phyloP scores from a whole-genome alignment of 2,113 vertebrate species.

The Malurus cyaneus region DNA sequence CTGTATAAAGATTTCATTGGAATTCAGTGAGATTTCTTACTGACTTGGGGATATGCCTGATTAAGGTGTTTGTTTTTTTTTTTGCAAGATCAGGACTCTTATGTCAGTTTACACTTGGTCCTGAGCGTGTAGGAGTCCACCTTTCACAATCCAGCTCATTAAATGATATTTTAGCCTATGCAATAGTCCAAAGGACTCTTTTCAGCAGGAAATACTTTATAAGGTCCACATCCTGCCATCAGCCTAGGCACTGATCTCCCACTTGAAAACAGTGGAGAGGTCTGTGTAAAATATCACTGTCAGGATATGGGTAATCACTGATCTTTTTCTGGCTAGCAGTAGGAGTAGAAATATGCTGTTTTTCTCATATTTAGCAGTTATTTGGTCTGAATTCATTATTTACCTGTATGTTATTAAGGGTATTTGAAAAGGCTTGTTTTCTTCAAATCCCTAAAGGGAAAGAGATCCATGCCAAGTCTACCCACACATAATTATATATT shows the following conservation, averaged over 20 bases:
- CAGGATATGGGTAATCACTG: constrained; percentile 54
- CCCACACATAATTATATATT: constrained; percentile 58
- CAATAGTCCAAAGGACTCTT: neutral
- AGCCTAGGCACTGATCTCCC: constrained; percentile 18
- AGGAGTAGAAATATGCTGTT: constrained; percentile 47
- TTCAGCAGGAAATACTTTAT: constrained; percentile 52
- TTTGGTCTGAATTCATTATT: constrained; percentile 53
- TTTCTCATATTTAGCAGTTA: constrained; percentile 64
- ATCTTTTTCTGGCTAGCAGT: constrained; percentile 29
- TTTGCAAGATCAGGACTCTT: neutral
- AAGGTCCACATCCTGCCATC: constrained; percentile 48
- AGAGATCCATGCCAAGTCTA: constrained; percentile 31
- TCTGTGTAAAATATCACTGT: constrained; percentile 54
- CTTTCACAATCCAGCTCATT: neutral
- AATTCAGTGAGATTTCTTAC: neutral
- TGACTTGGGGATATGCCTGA: neutral
- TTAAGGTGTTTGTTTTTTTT: neutral
- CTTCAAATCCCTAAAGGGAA: constrained; percentile 47
- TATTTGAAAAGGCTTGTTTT: constrained; percentile 58
- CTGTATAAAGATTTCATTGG: neutral
- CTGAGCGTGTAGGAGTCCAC: neutral
- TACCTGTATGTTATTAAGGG: constrained; percentile 56
- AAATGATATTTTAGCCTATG: constrained; percentile 18
- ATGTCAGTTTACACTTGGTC: neutral
- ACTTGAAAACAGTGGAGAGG: constrained; percentile 33